Percentiles rank a stretch among this genome's conserved stretches.
Conservation (phyloP, 2,797 vertebrate species). For the Hirundo rustica region DNA sequence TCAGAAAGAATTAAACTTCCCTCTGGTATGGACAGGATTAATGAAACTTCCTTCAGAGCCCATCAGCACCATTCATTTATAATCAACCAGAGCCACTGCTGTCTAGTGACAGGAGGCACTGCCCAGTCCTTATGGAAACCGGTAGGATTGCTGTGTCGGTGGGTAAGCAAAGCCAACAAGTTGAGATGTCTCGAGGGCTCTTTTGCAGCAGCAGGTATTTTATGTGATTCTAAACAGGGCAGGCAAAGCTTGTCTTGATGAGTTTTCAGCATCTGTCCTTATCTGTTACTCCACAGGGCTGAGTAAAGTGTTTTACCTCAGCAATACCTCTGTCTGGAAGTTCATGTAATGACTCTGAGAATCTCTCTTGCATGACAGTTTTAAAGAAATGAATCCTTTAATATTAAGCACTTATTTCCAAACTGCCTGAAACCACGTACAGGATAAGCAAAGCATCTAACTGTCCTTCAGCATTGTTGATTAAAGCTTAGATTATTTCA, state of each 20-base stretch:
- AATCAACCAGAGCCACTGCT: slow-evolving; percentile 9
- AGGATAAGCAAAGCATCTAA: neutral
- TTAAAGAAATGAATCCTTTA: neutral
- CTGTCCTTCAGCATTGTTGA: neutral
- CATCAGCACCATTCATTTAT: slow-evolving; percentile 9
- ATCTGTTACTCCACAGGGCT: neutral
- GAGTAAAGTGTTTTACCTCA: neutral
- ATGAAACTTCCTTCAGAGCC: slow-evolving; percentile 31
- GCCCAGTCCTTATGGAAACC: neutral
- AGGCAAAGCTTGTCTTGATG: neutral
- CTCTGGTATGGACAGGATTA: neutral
- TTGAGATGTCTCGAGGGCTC: neutral
- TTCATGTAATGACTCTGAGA: neutral
- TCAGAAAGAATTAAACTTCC: slow-evolving; percentile 38
- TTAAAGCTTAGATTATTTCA: slow-evolving; percentile 9
- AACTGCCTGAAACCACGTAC: neutral
- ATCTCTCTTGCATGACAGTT: neutral
- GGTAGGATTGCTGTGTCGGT: neutral
- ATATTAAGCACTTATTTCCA: neutral
- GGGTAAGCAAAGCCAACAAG: neutral
- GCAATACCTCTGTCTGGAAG: neutral
- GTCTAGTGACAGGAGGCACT: neutral
- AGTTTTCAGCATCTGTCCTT: neutral
- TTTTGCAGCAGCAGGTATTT: neutral
- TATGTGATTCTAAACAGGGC: neutral